Evolutionary conservation across 2,113 vertebrate species (phyloP), one percentile per base, ranked within the genome.

Genomic region (Elanus axillaris): DNA sequence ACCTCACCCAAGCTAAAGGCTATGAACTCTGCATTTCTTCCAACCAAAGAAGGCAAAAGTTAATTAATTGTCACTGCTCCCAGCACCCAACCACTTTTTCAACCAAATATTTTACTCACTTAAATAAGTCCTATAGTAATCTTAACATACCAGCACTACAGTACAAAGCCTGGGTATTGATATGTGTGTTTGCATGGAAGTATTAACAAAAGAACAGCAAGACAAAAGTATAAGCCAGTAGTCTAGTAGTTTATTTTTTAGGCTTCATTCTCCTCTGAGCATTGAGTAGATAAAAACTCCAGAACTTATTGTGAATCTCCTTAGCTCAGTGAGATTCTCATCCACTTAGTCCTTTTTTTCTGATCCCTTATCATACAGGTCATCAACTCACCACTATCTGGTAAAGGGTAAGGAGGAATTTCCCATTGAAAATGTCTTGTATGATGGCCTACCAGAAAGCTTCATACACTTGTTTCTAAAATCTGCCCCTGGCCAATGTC

Each of bases 21-120:
- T 88, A 71, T 83, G 84, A 80, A 52, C 89, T 85, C 47, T 83
- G 40, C 56, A 50, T 83, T 97, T 76, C 38, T 91, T 90, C 71
- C 60, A 85, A 38, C 14, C 31, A 75, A 90, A 92, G 66, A 82
- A 66, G 31, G 23, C 9, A 95, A 67, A 71, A 7, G 8, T 26
- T 53, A 73, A 48, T 38, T 71, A 60, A 77, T 55, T 71, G 80
- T 53, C 55, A 62, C 16, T 83, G 13, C 71, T 96, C 76, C 32
- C 60, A 83, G n/a, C 78, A 60, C 38, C 32, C 71, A 77, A 72
- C 13, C 32, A 71, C 73, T 89, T 94, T 90, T 92, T 92, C 62
- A 94, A 93, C 25, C 40, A 90, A 74, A 86, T 76, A 48, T 45
- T 94, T 97, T 95, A 72, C 95, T 93, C 22, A 85, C 95, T 94